Evolutionary conservation across 2,797 vertebrate genomes (phyloP), one percentile per base, ranked within the genome.

Genomic region (Hybognathus amarus): DNA sequence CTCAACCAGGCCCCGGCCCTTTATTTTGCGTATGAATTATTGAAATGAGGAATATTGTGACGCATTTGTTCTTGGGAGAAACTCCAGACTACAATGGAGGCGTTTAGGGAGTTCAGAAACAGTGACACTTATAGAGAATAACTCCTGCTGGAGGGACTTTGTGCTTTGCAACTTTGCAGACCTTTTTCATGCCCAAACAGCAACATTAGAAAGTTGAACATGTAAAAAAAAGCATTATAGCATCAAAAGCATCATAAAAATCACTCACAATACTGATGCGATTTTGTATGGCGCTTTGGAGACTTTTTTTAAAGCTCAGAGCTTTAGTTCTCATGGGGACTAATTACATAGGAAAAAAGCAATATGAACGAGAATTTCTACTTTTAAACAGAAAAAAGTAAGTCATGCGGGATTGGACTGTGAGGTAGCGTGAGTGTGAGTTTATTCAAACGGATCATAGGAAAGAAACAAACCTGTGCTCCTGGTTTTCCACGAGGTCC

Each of bases 401-500:
- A 73, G 20, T 74, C 47, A 54, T 4, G 5, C 52, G 20, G 20
- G 12, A 61, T 61, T 22, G 27, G 70, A n/a, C 18, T 1, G 2
- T 13, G 12, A 13, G 42, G 13, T 45, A 45, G 20, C 70, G 7
- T 22, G 70, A 12, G 47, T 27, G n/a, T 27, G 13, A 27, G 12
- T 27, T 61, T 13, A 61, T 27, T 12, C 12, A 15, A 13, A 63
- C 13, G 3, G 59, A 10, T 54, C 22, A 9, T 22, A 54, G 52
- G 20, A 54, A 54, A 22, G 40, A 85, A 88, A 91, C 96, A 95
- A 91, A 99, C 98, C 95, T 94, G 90, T 63, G 94, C 93, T 18
- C 98, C 98, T 87, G 96, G 94, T 92, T 97, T 98, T 87, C 98
- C 98, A 85, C 90, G 93, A 54, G 93, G 83, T 24, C 98, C 98